Base-by-base conservation (phyloP, 1,140 invertebrate species). In the Asbolus verrucosus region DNA sequence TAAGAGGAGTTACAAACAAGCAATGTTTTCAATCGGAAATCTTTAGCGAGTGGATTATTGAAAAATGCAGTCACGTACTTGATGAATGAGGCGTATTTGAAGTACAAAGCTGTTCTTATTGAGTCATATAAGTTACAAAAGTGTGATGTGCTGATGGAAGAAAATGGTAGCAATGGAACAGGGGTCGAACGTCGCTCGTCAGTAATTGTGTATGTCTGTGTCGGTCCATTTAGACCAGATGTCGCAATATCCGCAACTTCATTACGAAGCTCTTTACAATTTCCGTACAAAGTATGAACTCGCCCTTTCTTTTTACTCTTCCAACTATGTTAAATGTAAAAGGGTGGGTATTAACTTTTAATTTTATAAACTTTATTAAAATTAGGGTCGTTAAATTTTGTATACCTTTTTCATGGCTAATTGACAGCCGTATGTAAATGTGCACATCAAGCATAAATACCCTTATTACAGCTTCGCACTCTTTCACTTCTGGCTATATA, bases 201-300 rank as follows among this genome's bases (percentile, higher is more conserved):
- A 60, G 69, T 70, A 70, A 70, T 70, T 70, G 62, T 70, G 46
- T 70, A 66, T 70, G 69, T 66, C 62, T 66, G 50, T 62, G 67
- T 33, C 54, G 69, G 69, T 70, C 69, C 62, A 70, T 70, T 70
- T 61, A 11, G 46, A 59, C 33, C 69, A 70, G 62, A 70, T 70
- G 69, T 66, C 62, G 69, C 69, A 66, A 70, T 70, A 70, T 70
- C 69, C 62, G 69, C 69, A 70, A 70, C 69, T 70, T 70, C 69
- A 70, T 70, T 70, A 66, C 50, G 62, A 46, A 66, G 24, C 43
- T 66, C 69, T 66, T 70, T 66, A 66, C 69, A 70, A 66, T 70
- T 70, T 70, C 46, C 62, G 36, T 27, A 65, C 41, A 46, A 69
- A 65, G 27, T 69, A 65, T 65, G 39, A 41, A 65, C 18, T 30